These are phyloP conservation scores for Dryas iulia DNA, from an alignment of 1,140 invertebrate species.

Conservation along the genomic window DNA sequence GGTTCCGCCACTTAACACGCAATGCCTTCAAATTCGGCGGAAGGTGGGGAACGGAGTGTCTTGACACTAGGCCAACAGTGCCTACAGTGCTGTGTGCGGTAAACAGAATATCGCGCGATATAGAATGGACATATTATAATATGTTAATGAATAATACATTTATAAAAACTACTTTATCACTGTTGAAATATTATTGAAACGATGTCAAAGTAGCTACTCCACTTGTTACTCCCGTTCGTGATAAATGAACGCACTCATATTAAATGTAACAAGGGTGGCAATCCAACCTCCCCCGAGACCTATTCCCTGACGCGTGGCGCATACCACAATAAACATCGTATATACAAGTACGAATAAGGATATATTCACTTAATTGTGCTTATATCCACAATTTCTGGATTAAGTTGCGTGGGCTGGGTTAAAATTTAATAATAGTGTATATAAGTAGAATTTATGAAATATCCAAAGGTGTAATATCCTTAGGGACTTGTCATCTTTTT, in stretches of 20 bases:
- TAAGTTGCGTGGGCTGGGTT: neutral
- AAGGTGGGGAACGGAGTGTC: too few species aligned
- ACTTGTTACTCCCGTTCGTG: neutral
- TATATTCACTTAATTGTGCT: slow-evolving; percentile 4
- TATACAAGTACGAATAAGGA: neutral
- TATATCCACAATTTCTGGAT: neutral
- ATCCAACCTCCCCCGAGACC: neutral
- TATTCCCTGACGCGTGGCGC: neutral
- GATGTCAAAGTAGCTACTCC: neutral
- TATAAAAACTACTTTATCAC: neutral
- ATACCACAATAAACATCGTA: neutral
- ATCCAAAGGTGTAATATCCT: neutral
- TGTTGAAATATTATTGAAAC: neutral
- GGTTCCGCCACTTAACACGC: too few species aligned
- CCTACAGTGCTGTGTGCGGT: too few species aligned
- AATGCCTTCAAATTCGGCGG: too few species aligned
- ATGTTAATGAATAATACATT: neutral
- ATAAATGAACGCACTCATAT: neutral
- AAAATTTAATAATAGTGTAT: neutral
- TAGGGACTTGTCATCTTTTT: too few species aligned
- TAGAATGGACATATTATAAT: neutral
- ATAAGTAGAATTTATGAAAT: neutral
- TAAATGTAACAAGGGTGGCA: neutral
- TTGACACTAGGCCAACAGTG: too few species aligned
- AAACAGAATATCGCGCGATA: too few species aligned